Evolutionary conservation across 2,888 invertebrate genomes (phyloP), one percentile per base, ranked within the genome.

Genomic region (Oscheius sp.): DNA sequence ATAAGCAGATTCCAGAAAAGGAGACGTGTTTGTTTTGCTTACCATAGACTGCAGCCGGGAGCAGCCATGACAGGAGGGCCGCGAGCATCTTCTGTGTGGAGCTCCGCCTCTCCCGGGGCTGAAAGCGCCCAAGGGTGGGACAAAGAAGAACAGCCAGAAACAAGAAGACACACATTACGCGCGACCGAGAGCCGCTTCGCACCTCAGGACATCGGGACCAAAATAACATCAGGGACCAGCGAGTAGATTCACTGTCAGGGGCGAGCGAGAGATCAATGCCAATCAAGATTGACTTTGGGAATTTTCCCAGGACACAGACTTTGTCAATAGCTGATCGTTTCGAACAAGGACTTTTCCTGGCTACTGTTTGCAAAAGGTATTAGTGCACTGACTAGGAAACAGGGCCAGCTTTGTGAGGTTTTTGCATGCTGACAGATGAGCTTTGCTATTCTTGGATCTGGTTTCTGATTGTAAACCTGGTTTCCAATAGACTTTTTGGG

Each of bases 61-160:
- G 55, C 65, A 65, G 65, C 65, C 68, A 68, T 68, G 68, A 68
- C 68, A 68, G 68, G 66, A 66, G 66, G 55, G 55, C 68, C 53
- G 68, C 68, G 68, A 68, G 68, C 68, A 68, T 68, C 68, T 68
- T 68, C 68, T 68, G 68, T 53, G 53, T 13, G 55, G 55, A 32
- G 68, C 55, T 35, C 53, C 68, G 68, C 68, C 68, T 55, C 9
- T 10, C 42, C 21, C 21, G 21, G 21, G 21, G 21, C n/a, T 70
- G 70, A 70, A 68, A 65, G 60, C 60, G 63, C 63, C 63, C 29
- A 32, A 50, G 57, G 60, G 21, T 21, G 70, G 70, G 60, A 62
- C 62, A 75, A 75, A 73, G 65, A 65, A 75, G 51, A 65, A 72
- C 65, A 71, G 42, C 42, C 65, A 65, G 65, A 75, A 70, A 75